A percentile compares a stretch with the other conserved stretches of the same genome.
Evolutionary conservation across 2,113 vertebrate genomes (phyloP).

Genomic region (Diadophis punctatus): DNA sequence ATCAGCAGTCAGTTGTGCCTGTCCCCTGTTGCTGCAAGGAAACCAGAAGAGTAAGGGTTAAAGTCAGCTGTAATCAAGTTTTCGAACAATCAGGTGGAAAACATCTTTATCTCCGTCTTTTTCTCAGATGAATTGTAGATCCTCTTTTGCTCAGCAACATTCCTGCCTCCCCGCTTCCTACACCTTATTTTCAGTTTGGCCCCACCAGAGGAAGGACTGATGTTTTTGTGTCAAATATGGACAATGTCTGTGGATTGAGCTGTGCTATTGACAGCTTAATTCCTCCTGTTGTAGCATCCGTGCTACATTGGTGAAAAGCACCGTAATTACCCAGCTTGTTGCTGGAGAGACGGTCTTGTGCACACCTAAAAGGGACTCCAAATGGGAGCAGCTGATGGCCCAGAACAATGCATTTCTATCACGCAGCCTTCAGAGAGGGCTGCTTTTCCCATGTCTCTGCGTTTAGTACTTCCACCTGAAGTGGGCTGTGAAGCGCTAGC

Average conservation of each 20-base stretch:
- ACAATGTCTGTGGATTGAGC: constrained; percentile 41
- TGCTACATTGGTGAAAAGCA: constrained; percentile 61
- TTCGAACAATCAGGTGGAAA: rapidly evolving
- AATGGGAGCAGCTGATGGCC: constrained; percentile 66
- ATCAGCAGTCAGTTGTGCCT: background rate
- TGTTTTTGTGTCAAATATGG: constrained; percentile 40
- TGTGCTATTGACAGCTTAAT: constrained; percentile 53
- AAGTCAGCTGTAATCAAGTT: background rate
- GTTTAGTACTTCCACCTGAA: background rate
- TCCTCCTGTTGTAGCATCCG: constrained; percentile 35
- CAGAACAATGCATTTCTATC: constrained; percentile 67
- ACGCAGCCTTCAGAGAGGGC: constrained; percentile 27
- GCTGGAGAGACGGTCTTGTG: constrained; percentile 54
- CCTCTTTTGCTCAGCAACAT: rapidly evolving
- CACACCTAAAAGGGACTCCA: constrained; percentile 65
- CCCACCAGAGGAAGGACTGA: constrained; percentile 53
- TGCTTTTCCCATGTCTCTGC: constrained; percentile 25
- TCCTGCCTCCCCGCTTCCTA: background rate
- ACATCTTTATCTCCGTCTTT: rapidly evolving
- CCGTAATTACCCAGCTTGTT: constrained; percentile 68
- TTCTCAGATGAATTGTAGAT: rapidly evolving
- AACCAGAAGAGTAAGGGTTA: background rate
- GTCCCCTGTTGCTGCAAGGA: background rate
- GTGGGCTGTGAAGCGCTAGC: background rate
- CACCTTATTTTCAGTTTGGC: background rate